Base-by-base conservation (phyloP, 1,140 invertebrate species). In the Drosophila sp. region DNA sequence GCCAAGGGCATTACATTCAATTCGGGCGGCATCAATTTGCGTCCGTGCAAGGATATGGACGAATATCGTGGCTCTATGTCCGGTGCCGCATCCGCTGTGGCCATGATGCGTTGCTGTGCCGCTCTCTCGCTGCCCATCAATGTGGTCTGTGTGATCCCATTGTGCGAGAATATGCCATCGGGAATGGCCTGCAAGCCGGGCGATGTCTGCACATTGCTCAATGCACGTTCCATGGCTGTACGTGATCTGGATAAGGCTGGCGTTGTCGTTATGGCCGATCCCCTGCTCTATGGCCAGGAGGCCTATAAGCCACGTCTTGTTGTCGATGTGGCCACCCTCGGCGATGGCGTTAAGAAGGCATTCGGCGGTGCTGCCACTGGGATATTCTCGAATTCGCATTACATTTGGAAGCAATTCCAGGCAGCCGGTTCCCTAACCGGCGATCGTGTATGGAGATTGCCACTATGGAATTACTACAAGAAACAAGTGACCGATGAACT, bases 1-100 rank as follows among this genome's bases (percentile, higher is more conserved):
- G 96, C 96, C 8, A 97, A 98, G 93, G 98, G 98, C 23, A 95
- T 98, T 3, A 98, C 97, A 4, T 98, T 98, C 93, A 97, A 90
- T 33, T 72, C 97, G 4, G 98, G 98, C 68, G 97, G 97, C 72
- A 96, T 98, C 62, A 40, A 98, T 96, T 2, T 89, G 38, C 66
- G 98, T 92, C 93, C 95, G 0, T 90, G 95, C 23, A 79, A 92
- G 2, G 93, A 94, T 3, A 97, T 98, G 96, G 95, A 96, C 64
- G 94, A 95, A 72, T 98, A 98, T 97, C 94, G 97, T 81, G 97
- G 94, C 1, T 96, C 98, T 90, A 98, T 99, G 97, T 85, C 90
- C 0, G 90, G 90, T 2, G 90, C 90, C 0, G 90, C 90, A 0
- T 69, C 80, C 5, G 79, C 80, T 6, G 85, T 91, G 17, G 90